Percentiles rank a stretch among this genome's conserved stretches.
Evolutionary conservation across 2,113 vertebrate species (phyloP).

Genomic region (Oreocharis arfaki): DNA sequence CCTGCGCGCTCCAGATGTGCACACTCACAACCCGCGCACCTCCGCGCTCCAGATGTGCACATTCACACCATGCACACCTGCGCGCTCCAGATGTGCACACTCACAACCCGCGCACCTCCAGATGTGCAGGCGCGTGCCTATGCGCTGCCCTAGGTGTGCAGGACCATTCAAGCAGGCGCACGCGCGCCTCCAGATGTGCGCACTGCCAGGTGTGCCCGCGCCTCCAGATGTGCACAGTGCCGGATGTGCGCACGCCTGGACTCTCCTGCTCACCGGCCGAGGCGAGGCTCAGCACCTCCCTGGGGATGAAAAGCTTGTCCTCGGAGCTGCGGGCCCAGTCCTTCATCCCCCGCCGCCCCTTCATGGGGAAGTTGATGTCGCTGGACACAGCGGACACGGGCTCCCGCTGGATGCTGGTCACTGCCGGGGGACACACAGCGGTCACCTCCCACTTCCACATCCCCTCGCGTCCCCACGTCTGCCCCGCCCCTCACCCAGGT

Average conservation of each 20-base stretch:
- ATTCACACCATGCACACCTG: too few relatives aligned
- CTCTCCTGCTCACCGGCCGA: conserved; percentile 69
- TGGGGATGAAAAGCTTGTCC: conserved; percentile 96
- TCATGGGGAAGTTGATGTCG: conserved; percentile 97
- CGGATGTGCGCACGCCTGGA: background rate
- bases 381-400: conserved; percentile 95
- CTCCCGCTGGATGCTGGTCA: conserved; percentile 96
- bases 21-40: too few relatives aligned
- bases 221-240: background rate
- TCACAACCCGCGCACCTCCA: background rate
- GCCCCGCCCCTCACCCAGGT: conserved; percentile 78
- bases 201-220: background rate
- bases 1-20: too few relatives aligned
- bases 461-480: rapidly evolving
- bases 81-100: background rate
- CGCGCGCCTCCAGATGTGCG: background rate
- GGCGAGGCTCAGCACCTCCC: conserved; percentile 90
- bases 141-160: background rate
- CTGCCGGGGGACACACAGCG: conserved; percentile 47
- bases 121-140: background rate
- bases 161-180: background rate
- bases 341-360: conserved; percentile 95
- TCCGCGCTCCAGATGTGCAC: too few relatives aligned
- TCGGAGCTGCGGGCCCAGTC: conserved; percentile 96
- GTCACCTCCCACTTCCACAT: rapidly evolving